Evolutionary conservation across 2,113 vertebrate genomes (phyloP).

Genomic region (Larimichthys crocea): DNA sequence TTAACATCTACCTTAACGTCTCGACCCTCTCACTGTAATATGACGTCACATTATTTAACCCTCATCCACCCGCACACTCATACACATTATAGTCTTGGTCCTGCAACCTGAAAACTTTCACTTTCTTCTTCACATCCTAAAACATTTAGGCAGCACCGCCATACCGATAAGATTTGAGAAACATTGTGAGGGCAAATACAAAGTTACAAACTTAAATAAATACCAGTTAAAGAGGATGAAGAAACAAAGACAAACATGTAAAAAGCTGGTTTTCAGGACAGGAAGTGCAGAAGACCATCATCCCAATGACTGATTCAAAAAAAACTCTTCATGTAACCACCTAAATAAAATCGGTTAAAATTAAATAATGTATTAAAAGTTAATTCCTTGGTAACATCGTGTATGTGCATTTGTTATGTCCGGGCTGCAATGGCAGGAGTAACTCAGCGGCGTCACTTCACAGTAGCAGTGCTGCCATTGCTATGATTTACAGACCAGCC

Average conservation of each 20-base stretch:
- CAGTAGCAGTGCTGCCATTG: not conserved
- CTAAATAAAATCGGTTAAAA: constrained; percentile 8
- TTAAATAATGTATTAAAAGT: constrained; percentile 10
- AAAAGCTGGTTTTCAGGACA: not conserved
- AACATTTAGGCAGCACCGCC: constrained; percentile 3
- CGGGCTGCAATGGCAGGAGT: not conserved
- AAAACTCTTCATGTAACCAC: not conserved
- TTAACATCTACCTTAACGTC: not conserved
- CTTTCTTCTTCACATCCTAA: not conserved
- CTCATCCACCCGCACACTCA: not conserved
- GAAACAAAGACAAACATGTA: not conserved
- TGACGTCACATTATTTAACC: not conserved
- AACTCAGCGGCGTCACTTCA: not conserved
- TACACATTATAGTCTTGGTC: constrained; percentile 8
- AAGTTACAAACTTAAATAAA: not conserved
- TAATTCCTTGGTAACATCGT: not conserved
- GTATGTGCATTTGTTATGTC: not conserved
- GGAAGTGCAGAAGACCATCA: not conserved
- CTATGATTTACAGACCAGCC: not conserved
- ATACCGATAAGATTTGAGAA: not conserved
- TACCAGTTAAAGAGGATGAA: not conserved
- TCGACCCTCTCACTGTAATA: not conserved
- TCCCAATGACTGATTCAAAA: not conserved
- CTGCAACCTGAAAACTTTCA: not conserved
- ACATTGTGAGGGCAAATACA: not conserved